phyloP scores from a whole-genome alignment of 1,140 invertebrate genomes.

The Drosophila equinoxialis region DNA sequence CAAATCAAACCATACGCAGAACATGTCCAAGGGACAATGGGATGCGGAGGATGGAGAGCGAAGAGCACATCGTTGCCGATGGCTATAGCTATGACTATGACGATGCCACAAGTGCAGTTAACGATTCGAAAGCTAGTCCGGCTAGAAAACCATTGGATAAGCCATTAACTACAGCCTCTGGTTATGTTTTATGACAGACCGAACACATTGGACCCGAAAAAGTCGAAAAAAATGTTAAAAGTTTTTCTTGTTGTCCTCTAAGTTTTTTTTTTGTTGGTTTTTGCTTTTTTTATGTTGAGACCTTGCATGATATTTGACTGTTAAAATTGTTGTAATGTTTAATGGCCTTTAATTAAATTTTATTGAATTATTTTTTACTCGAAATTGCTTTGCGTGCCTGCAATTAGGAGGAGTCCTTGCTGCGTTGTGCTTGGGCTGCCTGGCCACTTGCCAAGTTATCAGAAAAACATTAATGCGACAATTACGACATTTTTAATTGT shows the following conservation, averaged over 20 bases:
- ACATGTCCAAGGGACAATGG: not conserved
- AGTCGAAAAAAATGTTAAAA: slow-evolving; percentile 25
- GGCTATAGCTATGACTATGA: slow-evolving; percentile 5
- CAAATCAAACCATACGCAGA: slow-evolving; percentile 3
- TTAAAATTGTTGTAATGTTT: slow-evolving; percentile 49
- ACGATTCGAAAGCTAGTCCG: slow-evolving; percentile 62
- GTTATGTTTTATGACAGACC: slow-evolving; percentile 70
- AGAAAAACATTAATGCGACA: slow-evolving; percentile 77
- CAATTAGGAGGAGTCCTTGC: slow-evolving; percentile 40
- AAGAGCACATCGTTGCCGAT: not conserved
- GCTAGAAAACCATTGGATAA: slow-evolving; percentile 51
- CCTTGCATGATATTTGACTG: slow-evolving; percentile 57
- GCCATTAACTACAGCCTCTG: slow-evolving; percentile 73
- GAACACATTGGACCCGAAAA: slow-evolving; percentile 61
- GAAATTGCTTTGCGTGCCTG: slow-evolving; percentile 57
- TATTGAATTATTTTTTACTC: slow-evolving; percentile 51
- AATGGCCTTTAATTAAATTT: slow-evolving; percentile 62
- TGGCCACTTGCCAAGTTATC: slow-evolving; percentile 67
- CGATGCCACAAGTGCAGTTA: slow-evolving; percentile 70
- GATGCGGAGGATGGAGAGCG: not conserved
- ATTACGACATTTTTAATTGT: slow-evolving; percentile 79
- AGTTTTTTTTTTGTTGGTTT: slow-evolving; percentile 44
- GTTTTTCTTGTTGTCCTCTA: slow-evolving; percentile 37
- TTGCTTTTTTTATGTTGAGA: slow-evolving; percentile 38
- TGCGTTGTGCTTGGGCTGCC: slow-evolving; percentile 17